Base-by-base conservation (phyloP, 2,797 vertebrate species). In the Uromys caudimaculatus region DNA sequence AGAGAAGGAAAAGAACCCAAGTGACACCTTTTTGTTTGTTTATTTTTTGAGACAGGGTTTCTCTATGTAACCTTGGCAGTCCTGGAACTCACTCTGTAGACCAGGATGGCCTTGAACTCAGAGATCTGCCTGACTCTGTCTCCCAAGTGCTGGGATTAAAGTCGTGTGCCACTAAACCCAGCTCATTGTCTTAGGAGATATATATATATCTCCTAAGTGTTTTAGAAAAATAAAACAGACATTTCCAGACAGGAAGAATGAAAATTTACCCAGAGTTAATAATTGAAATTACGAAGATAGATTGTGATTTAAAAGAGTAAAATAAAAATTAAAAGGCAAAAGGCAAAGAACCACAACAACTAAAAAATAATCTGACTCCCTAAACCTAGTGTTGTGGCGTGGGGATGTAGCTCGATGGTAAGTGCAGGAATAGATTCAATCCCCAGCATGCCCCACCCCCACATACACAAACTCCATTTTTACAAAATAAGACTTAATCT, bases 151-250 rank as follows among this genome's bases (percentile, higher is more conserved):
- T 84, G 41, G 16, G 41, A 47, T 84, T 44, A 44, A 75, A 75
- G 73, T 4, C 2, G 2, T 44, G 41, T 2, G 6, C 9, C 73
- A 75, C 24, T 44, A 27, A 62, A 44, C n/a, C 35, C 3, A 12
- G 27, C 58, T 83, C 8, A 60, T 73, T 85, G 83, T 23, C 60
- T 44, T 44, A 44, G 44, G 44, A 44, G 3, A 44, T 44, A 44
- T 44, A 44, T 44, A 44, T 44, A n/a, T n/a, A n/a, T n/a, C n/a
- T n/a, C n/a, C n/a, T n/a, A n/a, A n/a, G n/a, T n/a, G n/a, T 84
- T 90, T 79, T 47, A 84, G 44, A 83, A 94, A 94, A 95, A 85
- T 38, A 67, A 93, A 82, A 73, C 8, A 79, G 67, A 47, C 19
- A 67, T 67, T 92, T 90, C 38, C 78, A 67, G 54, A 83, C 86